Conservation (phyloP, 2,888 invertebrate species). For the Arrhopalites spinosus region DNA sequence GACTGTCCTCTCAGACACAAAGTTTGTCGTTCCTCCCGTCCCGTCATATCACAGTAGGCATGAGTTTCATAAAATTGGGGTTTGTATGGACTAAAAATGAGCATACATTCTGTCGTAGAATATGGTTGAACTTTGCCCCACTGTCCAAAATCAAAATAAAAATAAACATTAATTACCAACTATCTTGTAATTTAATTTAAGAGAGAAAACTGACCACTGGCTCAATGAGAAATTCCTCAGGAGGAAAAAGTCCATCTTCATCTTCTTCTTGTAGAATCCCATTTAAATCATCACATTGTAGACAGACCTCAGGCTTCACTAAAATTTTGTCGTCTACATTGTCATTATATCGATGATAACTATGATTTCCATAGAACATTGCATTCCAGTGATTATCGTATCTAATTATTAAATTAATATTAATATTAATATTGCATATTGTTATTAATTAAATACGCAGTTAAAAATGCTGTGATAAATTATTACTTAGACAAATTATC, state of each 20-base stretch:
- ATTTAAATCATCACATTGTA: not conserved
- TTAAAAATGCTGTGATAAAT: too few relatives aligned
- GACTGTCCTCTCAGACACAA: conserved; percentile 44
- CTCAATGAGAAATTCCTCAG: conserved; percentile 24
- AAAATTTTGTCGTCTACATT: conserved; percentile 4
- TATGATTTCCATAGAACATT: not conserved
- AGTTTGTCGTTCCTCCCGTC: conserved; percentile 39
- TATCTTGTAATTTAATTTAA: not conserved
- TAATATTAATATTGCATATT: too few relatives aligned
- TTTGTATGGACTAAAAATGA: conserved; percentile 43
- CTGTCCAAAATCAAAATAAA: conserved; percentile 24
- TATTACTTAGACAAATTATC: not conserved
- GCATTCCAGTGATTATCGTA: not conserved
- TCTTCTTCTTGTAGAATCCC: not conserved
- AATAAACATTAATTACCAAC: not conserved
- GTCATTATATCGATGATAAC: not conserved
- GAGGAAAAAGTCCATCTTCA: conserved; percentile 16
- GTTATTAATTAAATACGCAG: too few relatives aligned
- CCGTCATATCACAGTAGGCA: conserved; percentile 47
- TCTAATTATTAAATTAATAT: too few relatives aligned
- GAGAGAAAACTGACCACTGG: conserved; percentile 15
- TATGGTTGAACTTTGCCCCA: conserved; percentile 47
- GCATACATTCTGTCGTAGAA: conserved; percentile 39
- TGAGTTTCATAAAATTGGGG: conserved; percentile 18
- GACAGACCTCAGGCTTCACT: conserved; percentile 2